Percentiles rank a stretch among this genome's conserved stretches.
phyloP scores from a whole-genome alignment of 2,797 vertebrate genomes.

The Sciaenops ocellatus region DNA sequence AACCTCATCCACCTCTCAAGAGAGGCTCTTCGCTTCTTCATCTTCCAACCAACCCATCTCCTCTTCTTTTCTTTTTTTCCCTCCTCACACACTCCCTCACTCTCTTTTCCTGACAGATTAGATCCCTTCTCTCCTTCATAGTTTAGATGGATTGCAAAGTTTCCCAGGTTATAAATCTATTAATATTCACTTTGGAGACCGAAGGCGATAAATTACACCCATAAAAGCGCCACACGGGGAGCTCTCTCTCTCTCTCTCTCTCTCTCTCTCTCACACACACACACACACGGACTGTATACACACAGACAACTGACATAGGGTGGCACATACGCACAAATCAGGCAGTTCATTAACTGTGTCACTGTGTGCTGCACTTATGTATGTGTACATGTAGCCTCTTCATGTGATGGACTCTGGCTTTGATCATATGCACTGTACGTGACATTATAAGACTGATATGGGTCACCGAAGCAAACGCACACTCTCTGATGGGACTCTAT shows the following conservation, averaged over 20 bases:
- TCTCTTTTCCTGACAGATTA: conserved; percentile 62
- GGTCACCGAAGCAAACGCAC: conserved; percentile 1
- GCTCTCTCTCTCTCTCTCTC: conserved; percentile 24
- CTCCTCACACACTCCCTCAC: conserved; percentile 25
- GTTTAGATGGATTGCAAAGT: conserved; percentile 71
- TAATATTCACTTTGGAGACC: conserved; percentile 77
- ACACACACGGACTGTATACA: conserved; percentile 21
- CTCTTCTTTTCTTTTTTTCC: conserved; percentile 1
- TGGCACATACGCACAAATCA: conserved; percentile 36
- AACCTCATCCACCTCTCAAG: conserved; percentile 13
- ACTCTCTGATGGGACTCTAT: not conserved
- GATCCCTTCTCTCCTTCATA: conserved; percentile 56
- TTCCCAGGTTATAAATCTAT: conserved; percentile 73
- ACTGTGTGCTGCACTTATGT: conserved; percentile 15
- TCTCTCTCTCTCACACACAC: conserved; percentile 19
- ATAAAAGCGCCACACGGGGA: conserved; percentile 63
- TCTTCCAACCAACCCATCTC: conserved; percentile 16
- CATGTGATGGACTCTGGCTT: not conserved
- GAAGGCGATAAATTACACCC: conserved; percentile 66
- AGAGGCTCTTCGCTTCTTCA: conserved; percentile 22
- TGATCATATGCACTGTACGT: not conserved
- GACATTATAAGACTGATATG: conserved; percentile 16
- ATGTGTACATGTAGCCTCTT: conserved; percentile 9
- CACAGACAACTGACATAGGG: conserved; percentile 26
- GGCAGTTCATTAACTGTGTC: conserved; percentile 38